Evolutionary conservation across 2,888 invertebrate genomes (phyloP).

Genomic region (Caenorhabditis sp.): DNA sequence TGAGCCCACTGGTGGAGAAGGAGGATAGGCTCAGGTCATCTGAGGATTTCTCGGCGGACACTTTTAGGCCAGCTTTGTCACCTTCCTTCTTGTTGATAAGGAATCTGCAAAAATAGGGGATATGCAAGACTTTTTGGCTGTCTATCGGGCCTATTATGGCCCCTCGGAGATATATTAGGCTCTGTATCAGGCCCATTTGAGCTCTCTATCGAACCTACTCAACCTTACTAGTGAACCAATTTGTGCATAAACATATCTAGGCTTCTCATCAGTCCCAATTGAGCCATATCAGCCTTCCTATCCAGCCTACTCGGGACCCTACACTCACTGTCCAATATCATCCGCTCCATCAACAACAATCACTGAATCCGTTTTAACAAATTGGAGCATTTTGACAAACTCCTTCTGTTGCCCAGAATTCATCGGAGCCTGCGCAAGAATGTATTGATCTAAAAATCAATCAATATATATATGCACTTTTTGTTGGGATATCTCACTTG

Average conservation of each 20-base stretch:
- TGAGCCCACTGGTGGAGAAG: conserved; percentile 8
- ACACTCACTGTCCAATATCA: conserved; percentile 12
- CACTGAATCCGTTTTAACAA: conserved; percentile 28
- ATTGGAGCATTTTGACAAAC: conserved; percentile 25
- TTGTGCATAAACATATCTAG: too few species aligned
- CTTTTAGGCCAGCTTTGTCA: background rate
- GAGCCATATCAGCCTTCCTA: background rate
- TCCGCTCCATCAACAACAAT: conserved; percentile 20
- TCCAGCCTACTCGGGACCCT: background rate
- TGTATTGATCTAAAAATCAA: conserved; percentile 26
- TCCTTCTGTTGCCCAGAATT: conserved; percentile 17
- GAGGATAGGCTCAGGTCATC: conserved; percentile 9
- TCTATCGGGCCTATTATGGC: too few species aligned
- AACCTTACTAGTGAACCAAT: too few species aligned
- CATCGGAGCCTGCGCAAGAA: conserved; percentile 38
- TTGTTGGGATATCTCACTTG: conserved; percentile 10
- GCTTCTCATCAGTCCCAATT: too few species aligned
- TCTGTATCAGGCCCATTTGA: too few species aligned
- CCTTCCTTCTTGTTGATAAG: background rate
- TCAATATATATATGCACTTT: background rate
- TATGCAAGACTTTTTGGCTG: too few species aligned
- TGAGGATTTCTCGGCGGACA: background rate
- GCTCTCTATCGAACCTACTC: too few species aligned
- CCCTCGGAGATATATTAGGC: too few species aligned
- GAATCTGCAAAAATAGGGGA: conserved; percentile 1